These are phyloP conservation scores for Cerastis rubricosa DNA, from an alignment of 2,888 invertebrate genomes.

Conservation along the genomic window DNA sequence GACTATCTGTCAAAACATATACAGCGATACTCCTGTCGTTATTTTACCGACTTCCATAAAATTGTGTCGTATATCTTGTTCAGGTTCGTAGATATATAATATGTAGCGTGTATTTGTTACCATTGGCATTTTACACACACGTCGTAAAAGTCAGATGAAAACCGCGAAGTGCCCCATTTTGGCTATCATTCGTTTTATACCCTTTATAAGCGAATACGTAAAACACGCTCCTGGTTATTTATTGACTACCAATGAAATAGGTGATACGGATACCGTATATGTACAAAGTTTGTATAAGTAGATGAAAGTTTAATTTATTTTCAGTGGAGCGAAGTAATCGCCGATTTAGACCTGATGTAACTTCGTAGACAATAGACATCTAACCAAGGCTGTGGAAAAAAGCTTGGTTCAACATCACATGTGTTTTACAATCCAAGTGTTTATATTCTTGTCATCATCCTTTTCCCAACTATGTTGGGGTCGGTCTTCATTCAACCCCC, in stretches of 20 bases:
- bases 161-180: constrained; percentile 73
- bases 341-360: constrained; percentile 5
- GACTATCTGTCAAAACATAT: neutral
- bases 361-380: neutral
- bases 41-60: constrained; percentile 36
- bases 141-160: constrained; percentile 75
- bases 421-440: neutral
- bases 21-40: neutral
- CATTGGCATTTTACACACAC: constrained; percentile 73
- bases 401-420: neutral
- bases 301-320: constrained; percentile 26
- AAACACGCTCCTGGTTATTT: constrained; percentile 59
- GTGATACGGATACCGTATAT: constrained; percentile 19
- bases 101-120: constrained; percentile 60
- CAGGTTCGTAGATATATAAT: constrained; percentile 21
- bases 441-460: no score
- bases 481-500: no score
- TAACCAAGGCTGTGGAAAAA: neutral
- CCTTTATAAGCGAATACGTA: constrained; percentile 67
- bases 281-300: neutral
- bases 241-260: constrained; percentile 53
- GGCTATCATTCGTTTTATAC: constrained; percentile 73
- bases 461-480: no score
- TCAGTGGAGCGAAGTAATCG: neutral
- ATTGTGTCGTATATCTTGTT: constrained; percentile 26